Evolutionary conservation across 1,140 invertebrate species (phyloP).

Genomic region (Daktulosphaira vitifoliae): DNA sequence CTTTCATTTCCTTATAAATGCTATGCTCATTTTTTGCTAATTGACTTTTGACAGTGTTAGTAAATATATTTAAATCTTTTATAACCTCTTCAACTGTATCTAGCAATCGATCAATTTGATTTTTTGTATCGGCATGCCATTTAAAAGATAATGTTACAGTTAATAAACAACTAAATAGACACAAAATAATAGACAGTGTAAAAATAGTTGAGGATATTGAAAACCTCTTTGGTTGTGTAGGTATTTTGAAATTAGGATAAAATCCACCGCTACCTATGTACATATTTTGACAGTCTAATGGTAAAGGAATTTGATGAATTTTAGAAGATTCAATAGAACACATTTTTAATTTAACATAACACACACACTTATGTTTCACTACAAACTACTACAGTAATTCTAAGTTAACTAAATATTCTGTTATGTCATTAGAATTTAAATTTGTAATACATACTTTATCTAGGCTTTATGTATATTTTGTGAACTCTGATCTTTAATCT

Average conservation of each 20-base stretch:
- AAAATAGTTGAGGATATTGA: background rate
- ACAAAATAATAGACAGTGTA: background rate
- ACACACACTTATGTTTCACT: too few relatives aligned
- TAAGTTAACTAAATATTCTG: background rate
- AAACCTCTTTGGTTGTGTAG: background rate
- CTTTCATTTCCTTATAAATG: constrained; percentile 20
- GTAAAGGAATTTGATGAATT: background rate
- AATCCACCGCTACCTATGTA: background rate
- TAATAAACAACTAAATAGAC: constrained; percentile 4
- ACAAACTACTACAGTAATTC: too few relatives aligned
- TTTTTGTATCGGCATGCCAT: constrained; percentile 5
- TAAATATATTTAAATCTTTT: background rate
- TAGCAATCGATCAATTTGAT: constrained; percentile 1
- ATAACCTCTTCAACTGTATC: background rate
- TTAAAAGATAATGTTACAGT: constrained; percentile 6
- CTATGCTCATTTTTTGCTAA: background rate
- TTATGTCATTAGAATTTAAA: constrained; percentile 1
- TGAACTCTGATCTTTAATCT: constrained; percentile 20
- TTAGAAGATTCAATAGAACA: background rate
- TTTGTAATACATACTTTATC: background rate
- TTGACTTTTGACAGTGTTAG: background rate
- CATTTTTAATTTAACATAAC: too few relatives aligned
- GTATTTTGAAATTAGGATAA: background rate
- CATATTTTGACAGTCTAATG: background rate
- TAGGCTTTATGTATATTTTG: constrained; percentile 4